These are phyloP conservation scores for Cirrhinus mrigala DNA, from an alignment of 2,797 vertebrate genomes.

Conservation along the genomic window DNA sequence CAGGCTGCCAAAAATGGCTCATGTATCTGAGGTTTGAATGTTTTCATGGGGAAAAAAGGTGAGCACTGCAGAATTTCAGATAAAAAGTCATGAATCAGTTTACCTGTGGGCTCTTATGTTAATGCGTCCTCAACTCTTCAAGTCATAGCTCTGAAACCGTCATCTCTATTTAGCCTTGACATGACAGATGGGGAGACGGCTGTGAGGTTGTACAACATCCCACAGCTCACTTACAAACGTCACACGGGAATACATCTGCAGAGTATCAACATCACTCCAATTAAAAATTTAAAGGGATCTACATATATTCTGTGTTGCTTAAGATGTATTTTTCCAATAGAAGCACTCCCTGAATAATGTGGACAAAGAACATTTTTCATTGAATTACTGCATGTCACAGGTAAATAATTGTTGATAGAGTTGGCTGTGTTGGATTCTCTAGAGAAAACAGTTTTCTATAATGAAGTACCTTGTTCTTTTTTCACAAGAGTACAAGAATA, in stretches of 20 bases:
- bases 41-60: conserved; percentile 33
- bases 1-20: conserved; percentile 35
- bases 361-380: conserved; percentile 24
- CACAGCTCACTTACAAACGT: conserved; percentile 25
- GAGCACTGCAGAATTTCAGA: conserved; percentile 46
- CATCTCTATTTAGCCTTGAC: conserved; percentile 55
- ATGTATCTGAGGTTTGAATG: conserved; percentile 40
- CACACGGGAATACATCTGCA: conserved; percentile 33
- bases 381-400: conserved; percentile 19
- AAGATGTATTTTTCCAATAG: background rate
- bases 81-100: conserved; percentile 45
- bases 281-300: conserved; percentile 35
- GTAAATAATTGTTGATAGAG: conserved; percentile 28
- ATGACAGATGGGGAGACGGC: conserved; percentile 46
- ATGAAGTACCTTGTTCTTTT: conserved; percentile 20
- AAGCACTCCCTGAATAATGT: background rate
- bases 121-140: conserved; percentile 49
- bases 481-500: conserved; percentile 18
- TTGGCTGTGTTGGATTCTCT: background rate
- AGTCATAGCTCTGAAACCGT: conserved; percentile 39
- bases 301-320: background rate
- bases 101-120: conserved; percentile 55
- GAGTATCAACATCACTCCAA: conserved; percentile 46
- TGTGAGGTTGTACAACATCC: conserved; percentile 9
- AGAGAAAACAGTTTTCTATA: conserved; percentile 29